Evolutionary conservation across 2,888 invertebrate genomes (phyloP), one percentile per base, ranked within the genome.

Genomic region (Lochmaea capreae): DNA sequence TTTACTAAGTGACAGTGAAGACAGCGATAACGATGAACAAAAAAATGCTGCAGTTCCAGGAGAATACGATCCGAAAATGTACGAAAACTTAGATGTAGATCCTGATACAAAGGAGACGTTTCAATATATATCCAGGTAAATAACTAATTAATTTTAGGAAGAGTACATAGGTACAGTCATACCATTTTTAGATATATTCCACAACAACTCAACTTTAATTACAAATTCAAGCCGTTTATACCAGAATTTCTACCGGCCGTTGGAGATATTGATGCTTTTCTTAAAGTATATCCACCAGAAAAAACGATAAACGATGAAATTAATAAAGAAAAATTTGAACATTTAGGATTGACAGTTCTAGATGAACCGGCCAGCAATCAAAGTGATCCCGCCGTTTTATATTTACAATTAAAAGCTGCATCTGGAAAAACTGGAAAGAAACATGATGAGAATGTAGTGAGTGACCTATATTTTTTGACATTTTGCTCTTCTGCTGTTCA

Each of bases 211-310:
- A 96, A 97, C 80, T 90, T 97, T 59, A 96, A 96, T 67, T 94
- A 95, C 86, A 95, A 95, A 84, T 89, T 99, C 84, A 94, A 95
- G 83, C 97, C 98, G 0, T 99, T 99, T 86, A 92, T 98, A 70
- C 97, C 98, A 1, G 99, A 99, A 84, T 99, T 94, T 88, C 95
- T 99, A 81, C 99, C 99, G 10, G 97, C 98, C 0, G 98, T 99
- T 63, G 99, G 99, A 0, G 99, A 99, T 87, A 97, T 98, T 79
- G 99, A 99, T 88, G 97, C 98, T 3, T 98, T 99, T 88, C 91
- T 99, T 57, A 99, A 99, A 89, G 95, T 98, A 1, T 89, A 91
- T 62, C 91, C 97, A 26, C 98, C 98, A 0, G 94, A 95, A 80
- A 89, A 87, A 3, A 87, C 89, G 43, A 74, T 86, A 59, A 80